Evolutionary conservation across 1,140 invertebrate species (phyloP).

Genomic region (Helicorthomorpha holstii): DNA sequence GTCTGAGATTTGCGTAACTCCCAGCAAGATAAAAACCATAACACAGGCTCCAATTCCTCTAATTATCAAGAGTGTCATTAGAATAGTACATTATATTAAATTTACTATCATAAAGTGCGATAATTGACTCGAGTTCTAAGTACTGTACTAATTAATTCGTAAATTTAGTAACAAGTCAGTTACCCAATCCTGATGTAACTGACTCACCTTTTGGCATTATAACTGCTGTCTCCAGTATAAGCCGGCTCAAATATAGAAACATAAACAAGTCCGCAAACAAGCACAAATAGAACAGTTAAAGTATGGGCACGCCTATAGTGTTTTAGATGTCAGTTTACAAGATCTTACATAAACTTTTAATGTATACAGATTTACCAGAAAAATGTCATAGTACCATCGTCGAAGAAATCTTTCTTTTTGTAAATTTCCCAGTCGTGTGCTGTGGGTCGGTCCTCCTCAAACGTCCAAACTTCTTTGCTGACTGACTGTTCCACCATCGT

Average conservation of each 20-base stretch:
- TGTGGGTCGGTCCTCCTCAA: too few species aligned
- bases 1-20: conserved; percentile 40
- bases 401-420: conserved; percentile 27
- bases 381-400: conserved; percentile 37
- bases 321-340: background rate
- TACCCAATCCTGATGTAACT: background rate
- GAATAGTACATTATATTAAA: conserved; percentile 2
- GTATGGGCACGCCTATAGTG: background rate
- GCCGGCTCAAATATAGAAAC: background rate
- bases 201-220: too few species aligned
- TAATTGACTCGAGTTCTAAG: background rate
- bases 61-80: background rate
- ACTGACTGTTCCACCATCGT: too few species aligned
- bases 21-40: conserved; percentile 35
- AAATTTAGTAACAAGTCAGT: background rate
- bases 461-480: too few species aligned
- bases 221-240: too few species aligned
- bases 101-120: background rate
- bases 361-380: conserved; percentile 28
- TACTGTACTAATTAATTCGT: background rate
- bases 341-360: background rate
- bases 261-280: background rate
- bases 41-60: conserved; percentile 35
- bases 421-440: conserved; percentile 34
- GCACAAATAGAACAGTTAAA: background rate